Evolutionary conservation across 2,797 vertebrate species (phyloP).

Genomic region (Lerista edwardsae): DNA sequence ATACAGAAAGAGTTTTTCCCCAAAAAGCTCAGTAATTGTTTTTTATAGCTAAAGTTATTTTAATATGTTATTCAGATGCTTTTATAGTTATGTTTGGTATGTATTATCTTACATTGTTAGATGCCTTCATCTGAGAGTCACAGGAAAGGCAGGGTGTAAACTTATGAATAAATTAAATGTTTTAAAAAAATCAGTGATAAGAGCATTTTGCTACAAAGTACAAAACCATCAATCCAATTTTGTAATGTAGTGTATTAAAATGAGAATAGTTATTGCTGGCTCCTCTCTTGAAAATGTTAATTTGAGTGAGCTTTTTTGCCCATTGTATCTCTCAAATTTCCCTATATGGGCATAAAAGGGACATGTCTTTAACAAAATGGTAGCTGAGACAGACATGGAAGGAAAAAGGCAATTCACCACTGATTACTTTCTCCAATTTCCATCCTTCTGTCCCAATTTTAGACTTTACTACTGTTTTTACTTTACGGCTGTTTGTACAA

Average conservation of each 20-base stretch:
- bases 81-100: too few relatives aligned
- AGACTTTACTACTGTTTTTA: background rate
- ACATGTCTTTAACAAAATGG: slow-evolving; percentile 15
- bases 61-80: too few relatives aligned
- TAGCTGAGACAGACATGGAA: slow-evolving; percentile 13
- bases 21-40: too few relatives aligned
- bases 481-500: background rate
- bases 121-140: too few relatives aligned
- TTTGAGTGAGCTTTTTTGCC: slow-evolving; percentile 33
- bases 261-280: background rate
- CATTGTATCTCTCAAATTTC: slow-evolving; percentile 53
- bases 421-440: background rate
- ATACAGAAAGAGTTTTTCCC: too few relatives aligned
- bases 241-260: background rate
- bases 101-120: too few relatives aligned
- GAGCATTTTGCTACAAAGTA: background rate
- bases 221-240: background rate
- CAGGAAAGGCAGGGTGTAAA: too few relatives aligned
- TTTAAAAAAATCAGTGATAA: background rate
- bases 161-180: too few relatives aligned
- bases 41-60: too few relatives aligned
- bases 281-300: slow-evolving; percentile 32
- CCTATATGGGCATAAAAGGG: slow-evolving; percentile 61
- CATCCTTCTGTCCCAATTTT: background rate
- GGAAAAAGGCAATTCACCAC: slow-evolving; percentile 12